Base-by-base conservation (phyloP, 2,797 vertebrate species). In the Bryconaethiops microstoma region DNA sequence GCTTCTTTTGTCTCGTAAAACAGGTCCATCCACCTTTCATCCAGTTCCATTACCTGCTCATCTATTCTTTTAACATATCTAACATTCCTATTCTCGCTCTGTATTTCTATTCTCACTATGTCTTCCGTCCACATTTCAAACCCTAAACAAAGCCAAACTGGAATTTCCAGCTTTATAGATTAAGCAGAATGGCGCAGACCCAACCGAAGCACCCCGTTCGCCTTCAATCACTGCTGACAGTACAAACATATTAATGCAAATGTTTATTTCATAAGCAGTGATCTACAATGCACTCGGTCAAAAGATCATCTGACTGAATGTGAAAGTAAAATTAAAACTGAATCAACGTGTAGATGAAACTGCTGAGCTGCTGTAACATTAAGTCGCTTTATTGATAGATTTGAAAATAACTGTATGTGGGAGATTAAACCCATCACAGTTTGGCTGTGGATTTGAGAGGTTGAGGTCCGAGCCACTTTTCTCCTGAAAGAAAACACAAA, bases 401-500 rank as follows among this genome's bases (percentile, higher is more conserved):
- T 45, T 7, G 42, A 1, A 52, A 7, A 7, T 23, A 21, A 13
- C 48, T 54, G 16, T 9, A 42, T 10, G 60, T 57, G 75, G 68
- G 71, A 77, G 45, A 0, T 45, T 7, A 55, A 39, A 55, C 5
- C 10, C 55, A 70, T 92, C 86, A 94, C 76, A 94, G 84, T 78
- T 91, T 93, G 72, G 91, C 79, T 71, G 83, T 50, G 8, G 75
- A 25, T 19, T 85, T 84, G 35, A 25, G 14, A 4, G 96, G 96
- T 16, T 92, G 91, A 64, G 97, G 97, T 77, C 97, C 97, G 65
- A 95, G 78, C 97, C 97, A 98, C 90, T 95, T 95, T 89, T 99
- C 96, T 85, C 97, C 97, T 98, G 88, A 72, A 90, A 93, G 64
- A 90, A 54, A 87, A 57, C 87, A 80, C 1, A 67, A 74, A 71